These are phyloP conservation scores for Plutomurus gul DNA, from an alignment of 1,140 invertebrate species.

Conservation along the genomic window DNA sequence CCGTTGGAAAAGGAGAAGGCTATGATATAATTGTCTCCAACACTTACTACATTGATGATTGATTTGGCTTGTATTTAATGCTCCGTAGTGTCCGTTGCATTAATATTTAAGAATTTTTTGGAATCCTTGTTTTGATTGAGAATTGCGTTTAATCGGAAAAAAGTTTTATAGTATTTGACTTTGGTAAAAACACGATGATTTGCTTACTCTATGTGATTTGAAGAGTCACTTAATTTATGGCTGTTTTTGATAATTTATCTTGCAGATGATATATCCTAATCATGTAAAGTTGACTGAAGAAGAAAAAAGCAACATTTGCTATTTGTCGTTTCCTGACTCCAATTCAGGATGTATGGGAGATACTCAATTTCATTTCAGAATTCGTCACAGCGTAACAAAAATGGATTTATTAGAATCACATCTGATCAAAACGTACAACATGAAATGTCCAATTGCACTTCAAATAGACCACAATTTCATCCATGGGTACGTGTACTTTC, in stretches of 20 bases:
- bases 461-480: conserved; percentile 79
- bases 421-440: conserved; percentile 66
- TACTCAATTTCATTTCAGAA: conserved; percentile 93
- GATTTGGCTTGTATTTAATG: too few relatives aligned
- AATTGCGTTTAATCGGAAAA: too few relatives aligned
- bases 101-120: too few relatives aligned
- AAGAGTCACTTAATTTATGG: background rate
- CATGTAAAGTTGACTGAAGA: conserved; percentile 82
- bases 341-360: conserved; percentile 99
- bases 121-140: too few relatives aligned
- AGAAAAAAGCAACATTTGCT: conserved; percentile 96
- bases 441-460: conserved; percentile 71
- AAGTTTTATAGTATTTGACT: too few relatives aligned
- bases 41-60: too few relatives aligned
- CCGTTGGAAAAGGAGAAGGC: too few relatives aligned
- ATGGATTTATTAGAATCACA: conserved; percentile 52
- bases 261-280: conserved; percentile 81
- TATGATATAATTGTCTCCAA: too few relatives aligned
- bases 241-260: background rate
- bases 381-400: conserved; percentile 65
- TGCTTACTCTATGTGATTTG: too few relatives aligned
- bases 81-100: too few relatives aligned
- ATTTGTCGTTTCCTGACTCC: conserved; percentile 97
- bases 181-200: too few relatives aligned
- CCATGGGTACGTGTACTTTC: conserved; percentile 98